Percentiles rank a stretch among this genome's conserved stretches.
phyloP scores from a whole-genome alignment of 2,113 vertebrate species.

The Marmota flaviventris region DNA sequence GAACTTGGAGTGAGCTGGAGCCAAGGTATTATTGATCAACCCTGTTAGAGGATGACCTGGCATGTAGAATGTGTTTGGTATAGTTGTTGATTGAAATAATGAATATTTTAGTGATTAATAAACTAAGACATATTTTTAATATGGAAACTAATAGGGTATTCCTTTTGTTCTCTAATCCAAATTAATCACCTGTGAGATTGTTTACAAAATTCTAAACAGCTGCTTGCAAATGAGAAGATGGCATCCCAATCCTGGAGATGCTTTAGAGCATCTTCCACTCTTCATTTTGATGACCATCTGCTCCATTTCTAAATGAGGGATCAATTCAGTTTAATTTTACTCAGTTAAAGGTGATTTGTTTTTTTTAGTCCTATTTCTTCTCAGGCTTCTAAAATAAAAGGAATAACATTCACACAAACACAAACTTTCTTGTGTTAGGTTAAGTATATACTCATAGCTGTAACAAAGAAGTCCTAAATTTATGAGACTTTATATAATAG shows the following conservation, averaged over 20 bases:
- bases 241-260: background rate
- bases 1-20: background rate
- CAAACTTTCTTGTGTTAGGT: background rate
- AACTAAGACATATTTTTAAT: constrained; percentile 50
- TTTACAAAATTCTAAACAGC: constrained; percentile 69
- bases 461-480: constrained; percentile 14
- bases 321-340: constrained; percentile 65
- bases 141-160: constrained; percentile 22
- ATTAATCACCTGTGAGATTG: constrained; percentile 55
- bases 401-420: background rate
- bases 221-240: constrained; percentile 66
- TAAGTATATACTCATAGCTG: background rate
- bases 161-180: constrained; percentile 56
- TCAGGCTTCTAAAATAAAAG: constrained; percentile 4
- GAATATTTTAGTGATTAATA: constrained; percentile 61
- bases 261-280: constrained; percentile 19
- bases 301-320: constrained; percentile 61
- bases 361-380: background rate
- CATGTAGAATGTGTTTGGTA: background rate
- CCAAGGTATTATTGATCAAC: constrained; percentile 9
- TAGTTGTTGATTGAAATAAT: constrained; percentile 56
- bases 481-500: background rate
- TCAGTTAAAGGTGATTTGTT: constrained; percentile 20
- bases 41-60: background rate
- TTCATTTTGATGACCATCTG: constrained; percentile 56